Evolutionary conservation across 2,797 vertebrate species (phyloP).

Genomic region (Anniella stebbinsi): DNA sequence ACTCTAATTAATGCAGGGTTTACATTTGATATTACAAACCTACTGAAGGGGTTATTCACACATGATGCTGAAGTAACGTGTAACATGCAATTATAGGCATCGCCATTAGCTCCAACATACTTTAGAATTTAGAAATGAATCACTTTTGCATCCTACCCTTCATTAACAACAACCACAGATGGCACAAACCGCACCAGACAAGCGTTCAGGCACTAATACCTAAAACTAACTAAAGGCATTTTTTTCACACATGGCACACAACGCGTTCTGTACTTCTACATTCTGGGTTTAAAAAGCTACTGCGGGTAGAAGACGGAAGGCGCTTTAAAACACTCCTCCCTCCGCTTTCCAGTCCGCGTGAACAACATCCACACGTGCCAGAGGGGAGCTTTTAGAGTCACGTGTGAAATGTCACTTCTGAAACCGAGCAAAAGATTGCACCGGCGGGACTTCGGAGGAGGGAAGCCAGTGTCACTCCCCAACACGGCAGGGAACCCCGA

Average conservation of each 20-base stretch:
- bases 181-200: no score
- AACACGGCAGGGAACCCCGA: neutral
- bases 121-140: neutral
- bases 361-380: neutral
- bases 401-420: neutral
- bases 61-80: no score
- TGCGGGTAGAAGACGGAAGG: fast-evolving
- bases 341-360: neutral
- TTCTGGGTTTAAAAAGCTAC: neutral
- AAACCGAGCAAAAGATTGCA: neutral
- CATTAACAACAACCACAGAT: neutral
- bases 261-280: neutral
- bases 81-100: neutral
- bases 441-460: neutral
- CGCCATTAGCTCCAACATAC: no score
- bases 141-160: neutral
- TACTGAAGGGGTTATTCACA: neutral
- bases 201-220: neutral
- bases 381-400: neutral
- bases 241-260: neutral
- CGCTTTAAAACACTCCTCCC: no score
- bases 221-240: neutral
- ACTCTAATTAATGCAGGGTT: neutral
- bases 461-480: neutral
- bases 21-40: neutral